Base-by-base conservation (phyloP, 2,797 vertebrate species). In the Myotis vivesi region DNA sequence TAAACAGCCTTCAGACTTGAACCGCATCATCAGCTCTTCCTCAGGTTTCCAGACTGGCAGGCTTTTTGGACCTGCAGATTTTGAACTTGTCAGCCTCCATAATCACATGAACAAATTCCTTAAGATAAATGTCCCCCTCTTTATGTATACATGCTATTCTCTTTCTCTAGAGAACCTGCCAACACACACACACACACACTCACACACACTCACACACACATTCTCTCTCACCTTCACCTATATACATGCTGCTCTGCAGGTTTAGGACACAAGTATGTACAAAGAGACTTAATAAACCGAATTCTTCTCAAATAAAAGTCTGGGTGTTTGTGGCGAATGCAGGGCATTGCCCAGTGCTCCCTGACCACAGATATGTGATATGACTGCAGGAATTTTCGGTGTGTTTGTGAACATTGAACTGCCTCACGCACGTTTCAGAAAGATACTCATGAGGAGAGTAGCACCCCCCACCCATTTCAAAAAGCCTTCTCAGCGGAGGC, bases 171-270 rank as follows among this genome's bases (percentile, higher is more conserved):
- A 59, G 28, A 51, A 75, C 7, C 25, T 12, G 51, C 22, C 8
- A 59, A 62, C 3, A 49, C 13, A 23, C 2, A 38, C 57, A 0
- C 10, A 4, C 36, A 59, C 4, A 55, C 13, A 28, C 2, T 38
- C 55, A 0, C 10, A 4, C 30, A 15, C 12, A 62, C 3, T 49
- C 13, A 30, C 2, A 46, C 57, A 0, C 10, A 4, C 30, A 15
- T 13, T 77, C 8, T 84, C 12, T 89, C 51, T 38, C 15, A 16
- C 4, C 62, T 79, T 36, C 17, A 44, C 5, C 2, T 30, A 5
- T 4, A 36, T n/a, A 22, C 19, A 8, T 36, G 46, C 20, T 41
- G 53, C 17, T 57, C 33, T 23, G 20, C 20, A 76, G 86, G 51
- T 46, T 94, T 66, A 87, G 55, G 75, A n/a, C 10, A 38, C 59